Evolutionary conservation across 2,797 vertebrate species (phyloP), one percentile per base, ranked within the genome.

Genomic region (Clamator glandarius): DNA sequence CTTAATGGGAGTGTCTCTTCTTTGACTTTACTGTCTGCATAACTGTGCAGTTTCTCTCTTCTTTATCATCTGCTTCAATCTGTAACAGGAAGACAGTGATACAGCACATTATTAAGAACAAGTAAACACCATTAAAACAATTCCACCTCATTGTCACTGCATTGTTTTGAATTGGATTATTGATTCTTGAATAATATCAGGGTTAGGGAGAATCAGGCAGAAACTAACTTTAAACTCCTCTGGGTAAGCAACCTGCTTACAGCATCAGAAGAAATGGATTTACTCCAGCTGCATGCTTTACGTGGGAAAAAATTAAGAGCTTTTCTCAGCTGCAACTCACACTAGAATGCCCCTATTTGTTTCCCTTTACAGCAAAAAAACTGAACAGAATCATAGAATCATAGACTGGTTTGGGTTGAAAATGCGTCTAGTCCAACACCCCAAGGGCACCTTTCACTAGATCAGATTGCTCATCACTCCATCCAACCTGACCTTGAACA

Each of bases 21-120:
- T 95, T 94, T 95, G 63, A 93, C 93, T 94, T 94, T 93, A 76
- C 73, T 87, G 23, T 76, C 87, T 91, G 76, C 59, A 66, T 80
- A 86, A 64, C n/a, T 76, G 73, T 58, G 52, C 80, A 74, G 61
- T 84, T 88, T 89, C 58, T 90, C 35, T 18, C 25, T 86, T 92
- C 59, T 64, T 93, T 87, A 67, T 77, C n/a, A 52, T 80, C 72
- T 68, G 35, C 59, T 81, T 61, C 62, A 78, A 16, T 51, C 41
- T 81, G 62, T 63, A 92, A 87, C 35, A 68, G 63, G 36, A 73
- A 92, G 51, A 72, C 15, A 29, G 48, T 48, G 36, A 76, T 79
- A 46, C 24, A 91, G 68, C 86, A 46, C 70, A 90, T 82, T 61
- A 72, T 91, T 93, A 85, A 79, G 59, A 95, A 75, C 75, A 92